phyloP scores from a whole-genome alignment of 2,888 invertebrate genomes.

The Drosophila pseudotalamancana region DNA sequence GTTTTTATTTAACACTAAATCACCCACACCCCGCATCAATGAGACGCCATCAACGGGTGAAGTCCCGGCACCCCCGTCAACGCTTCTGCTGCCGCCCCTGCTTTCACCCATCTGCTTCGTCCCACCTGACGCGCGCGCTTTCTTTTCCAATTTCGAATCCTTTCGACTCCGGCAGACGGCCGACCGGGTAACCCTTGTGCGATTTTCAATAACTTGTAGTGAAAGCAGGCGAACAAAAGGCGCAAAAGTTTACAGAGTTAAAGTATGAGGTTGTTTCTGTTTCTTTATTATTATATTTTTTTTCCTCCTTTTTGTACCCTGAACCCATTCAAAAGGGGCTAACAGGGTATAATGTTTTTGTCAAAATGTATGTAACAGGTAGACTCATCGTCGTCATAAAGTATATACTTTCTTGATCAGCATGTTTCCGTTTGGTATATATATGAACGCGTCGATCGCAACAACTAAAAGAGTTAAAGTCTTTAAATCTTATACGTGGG shows the following conservation, averaged over 20 bases:
- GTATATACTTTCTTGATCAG: no score
- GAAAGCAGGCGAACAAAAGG: conserved; percentile 70
- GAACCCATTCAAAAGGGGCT: no score
- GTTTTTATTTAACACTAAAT: conserved; percentile 81
- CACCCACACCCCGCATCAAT: conserved; percentile 68
- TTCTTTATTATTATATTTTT: conserved; percentile 38
- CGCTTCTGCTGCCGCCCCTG: no score
- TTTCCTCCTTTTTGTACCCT: conserved; percentile 2
- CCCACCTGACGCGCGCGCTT: conserved; percentile 69
- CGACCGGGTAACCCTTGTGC: conserved; percentile 66
- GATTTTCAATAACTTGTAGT: conserved; percentile 77
- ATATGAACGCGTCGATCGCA: no score
- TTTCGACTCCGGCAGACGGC: conserved; percentile 40
- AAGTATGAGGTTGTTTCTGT: conserved; percentile 73
- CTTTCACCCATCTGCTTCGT: conserved; percentile 4
- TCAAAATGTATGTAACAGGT: no score
- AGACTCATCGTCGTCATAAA: no score
- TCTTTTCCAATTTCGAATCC: conserved; percentile 77
- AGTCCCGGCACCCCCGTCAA: neutral
- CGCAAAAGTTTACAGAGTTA: conserved; percentile 75
- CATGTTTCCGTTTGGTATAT: no score
- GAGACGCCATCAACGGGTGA: conserved; percentile 38
- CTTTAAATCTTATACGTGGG: no score
- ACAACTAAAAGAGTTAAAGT: no score
- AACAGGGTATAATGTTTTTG: no score